A percentile compares a stretch with the other conserved stretches of the same genome.
phyloP scores from a whole-genome alignment of 2,888 invertebrate genomes.

The Calliphora vomitoria region DNA sequence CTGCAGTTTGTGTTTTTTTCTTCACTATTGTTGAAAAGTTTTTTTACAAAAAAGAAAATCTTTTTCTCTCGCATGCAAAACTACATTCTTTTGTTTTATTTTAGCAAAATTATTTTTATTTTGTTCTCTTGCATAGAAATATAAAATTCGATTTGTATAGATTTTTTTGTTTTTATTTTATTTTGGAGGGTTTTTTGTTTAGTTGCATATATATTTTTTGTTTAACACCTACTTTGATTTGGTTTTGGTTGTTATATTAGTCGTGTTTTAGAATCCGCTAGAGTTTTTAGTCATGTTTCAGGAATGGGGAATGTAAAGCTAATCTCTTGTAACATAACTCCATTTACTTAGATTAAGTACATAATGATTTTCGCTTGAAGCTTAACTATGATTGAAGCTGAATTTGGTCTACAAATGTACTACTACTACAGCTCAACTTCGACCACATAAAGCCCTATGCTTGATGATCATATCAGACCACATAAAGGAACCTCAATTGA shows the following conservation, averaged over 20 bases:
- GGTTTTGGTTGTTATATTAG: background rate
- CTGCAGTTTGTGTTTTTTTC: constrained; percentile 9
- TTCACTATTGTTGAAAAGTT: background rate
- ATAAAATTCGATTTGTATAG: constrained; percentile 5
- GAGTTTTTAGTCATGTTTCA: too few species aligned
- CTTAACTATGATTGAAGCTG: too few species aligned
- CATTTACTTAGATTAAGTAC: too few species aligned
- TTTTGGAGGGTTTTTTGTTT: background rate
- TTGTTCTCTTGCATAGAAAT: background rate
- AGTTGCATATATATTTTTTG: background rate
- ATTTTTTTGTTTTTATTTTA: background rate
- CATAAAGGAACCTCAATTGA: too few species aligned
- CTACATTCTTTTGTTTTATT: background rate
- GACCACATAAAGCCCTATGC: too few species aligned
- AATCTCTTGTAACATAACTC: too few species aligned
- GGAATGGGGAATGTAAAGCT: too few species aligned
- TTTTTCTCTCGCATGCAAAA: constrained; percentile 6
- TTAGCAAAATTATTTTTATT: background rate
- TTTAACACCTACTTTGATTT: constrained; percentile 9
- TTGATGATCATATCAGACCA: too few species aligned
- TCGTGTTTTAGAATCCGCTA: background rate
- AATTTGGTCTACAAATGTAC: too few species aligned
- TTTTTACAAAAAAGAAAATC: background rate
- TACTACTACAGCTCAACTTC: too few species aligned
- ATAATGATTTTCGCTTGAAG: too few species aligned